Base-by-base conservation (phyloP, 23 tunicate species). In the Corella eumyota region DNA sequence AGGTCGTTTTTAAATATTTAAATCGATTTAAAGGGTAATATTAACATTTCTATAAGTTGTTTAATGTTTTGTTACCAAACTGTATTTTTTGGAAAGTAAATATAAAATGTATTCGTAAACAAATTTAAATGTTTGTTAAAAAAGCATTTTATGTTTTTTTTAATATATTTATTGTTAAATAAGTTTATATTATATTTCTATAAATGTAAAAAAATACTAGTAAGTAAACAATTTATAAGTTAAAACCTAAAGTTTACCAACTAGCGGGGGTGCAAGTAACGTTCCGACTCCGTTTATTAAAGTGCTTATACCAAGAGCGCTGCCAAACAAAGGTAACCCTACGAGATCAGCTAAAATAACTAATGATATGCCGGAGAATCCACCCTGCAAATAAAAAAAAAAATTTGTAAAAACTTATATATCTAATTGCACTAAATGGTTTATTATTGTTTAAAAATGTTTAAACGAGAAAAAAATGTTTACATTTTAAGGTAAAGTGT, bases 281-380 rank as follows among this genome's bases (percentile, higher is more conserved):
- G 94, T 84, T 1, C 78, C 83, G 15, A 84, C 26, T 4, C 94
- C 94, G 35, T 84, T 84, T 31, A 84, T 29, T 35, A 84, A 37
- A 2, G 94, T 84, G 61, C 84, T 77, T 0, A 84, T 68, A 0
- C 94, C 94, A 34, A 84, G 94, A 1, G 77, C 94, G 23, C 76
- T 69, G 7, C 84, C 94, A 64, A 69, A 84, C 31, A 38, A 50
- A 32, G 69, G 33, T 20, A 84, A 40, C 0, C 94, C 94, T 7
- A 84, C 94, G 33, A 84, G 69, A 47, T 84, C 94, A 3, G 94
- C 94, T 11, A 84, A 53, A 44, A 84, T 62, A 15, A 84, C 94
- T 21, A 84, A 59, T 23, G 94, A 84, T 38, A 84, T 84, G 22
- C 94, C 94, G 15, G 83, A 75, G 64, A 84, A 84, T 49, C 94